Percentiles rank a stretch among this genome's conserved stretches.
These are phyloP conservation scores for Amblyjoppa proteus DNA, from an alignment of 2,888 invertebrate species.

Conservation along the genomic window DNA sequence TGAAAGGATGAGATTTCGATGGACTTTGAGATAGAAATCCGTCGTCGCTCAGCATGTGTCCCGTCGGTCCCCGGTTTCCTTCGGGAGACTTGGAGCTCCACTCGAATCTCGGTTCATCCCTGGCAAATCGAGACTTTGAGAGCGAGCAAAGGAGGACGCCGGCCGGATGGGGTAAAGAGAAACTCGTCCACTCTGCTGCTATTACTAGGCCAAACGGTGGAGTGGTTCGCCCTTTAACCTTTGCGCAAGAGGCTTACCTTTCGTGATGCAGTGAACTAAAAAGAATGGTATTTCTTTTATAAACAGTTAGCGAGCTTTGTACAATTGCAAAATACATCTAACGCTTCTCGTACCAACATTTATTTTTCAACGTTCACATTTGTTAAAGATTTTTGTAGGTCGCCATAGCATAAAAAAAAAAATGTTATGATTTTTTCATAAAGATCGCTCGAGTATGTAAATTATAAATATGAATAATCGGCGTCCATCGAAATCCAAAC, in stretches of 20 bases:
- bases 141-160: not conserved
- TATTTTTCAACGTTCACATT: not conserved
- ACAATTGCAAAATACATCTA: not conserved
- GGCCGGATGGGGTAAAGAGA: not conserved
- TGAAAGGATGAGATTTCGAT: conserved; percentile 73
- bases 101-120: conserved; percentile 3
- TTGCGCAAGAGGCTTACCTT: not conserved
- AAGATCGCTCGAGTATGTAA: too few relatives aligned
- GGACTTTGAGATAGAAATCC: conserved; percentile 69
- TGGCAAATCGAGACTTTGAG: conserved; percentile 5
- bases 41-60: conserved; percentile 26
- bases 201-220: conserved; percentile 11
- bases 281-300: not conserved
- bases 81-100: conserved; percentile 30
- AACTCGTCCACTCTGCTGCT: conserved; percentile 9
- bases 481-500: not conserved
- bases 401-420: too few relatives aligned
- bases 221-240: conserved; percentile 1
- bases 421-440: too few relatives aligned
- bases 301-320: not conserved
- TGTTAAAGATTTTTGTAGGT: too few relatives aligned
- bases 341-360: not conserved
- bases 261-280: not conserved
- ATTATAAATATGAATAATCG: too few relatives aligned
- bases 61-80: not conserved